These are phyloP conservation scores for Trachelus troglodyta DNA, from an alignment of 2,888 invertebrate genomes.

Conservation along the genomic window DNA sequence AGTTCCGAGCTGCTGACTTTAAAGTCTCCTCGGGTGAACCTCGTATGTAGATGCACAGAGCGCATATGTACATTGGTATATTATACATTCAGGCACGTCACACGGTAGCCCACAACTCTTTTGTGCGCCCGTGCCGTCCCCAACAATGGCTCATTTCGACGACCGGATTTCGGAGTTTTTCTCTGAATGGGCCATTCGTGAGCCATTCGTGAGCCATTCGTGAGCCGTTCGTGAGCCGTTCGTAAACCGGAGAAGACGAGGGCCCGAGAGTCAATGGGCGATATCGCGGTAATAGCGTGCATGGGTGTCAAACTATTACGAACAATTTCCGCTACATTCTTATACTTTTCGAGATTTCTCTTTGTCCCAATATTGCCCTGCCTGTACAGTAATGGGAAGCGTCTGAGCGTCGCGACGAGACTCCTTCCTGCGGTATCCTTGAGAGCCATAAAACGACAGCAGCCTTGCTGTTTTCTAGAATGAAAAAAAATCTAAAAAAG, in stretches of 20 bases:
- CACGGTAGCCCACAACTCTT: constrained; percentile 20
- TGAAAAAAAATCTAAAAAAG: background rate
- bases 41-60: background rate
- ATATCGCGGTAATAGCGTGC: constrained; percentile 36
- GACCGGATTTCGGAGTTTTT: constrained; percentile 46
- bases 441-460: background rate
- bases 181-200: constrained; percentile 33
- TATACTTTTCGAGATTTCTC: constrained; percentile 6
- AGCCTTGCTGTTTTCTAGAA: background rate
- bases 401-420: constrained; percentile 1
- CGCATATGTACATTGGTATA: background rate
- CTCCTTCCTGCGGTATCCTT: background rate
- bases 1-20: background rate
- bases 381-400: background rate
- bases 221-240: too few relatives aligned
- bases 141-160: constrained; percentile 47
- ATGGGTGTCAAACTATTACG: constrained; percentile 46
- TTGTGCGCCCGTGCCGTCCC: constrained; percentile 8
- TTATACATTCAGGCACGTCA: constrained; percentile 12
- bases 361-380: background rate
- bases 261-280: constrained; percentile 31
- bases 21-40: background rate
- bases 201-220: background rate
- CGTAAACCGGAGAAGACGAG: constrained; percentile 2
- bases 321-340: constrained; percentile 48